phyloP scores from a whole-genome alignment of 2,113 vertebrate species.

The Laterallus jamaicensis region DNA sequence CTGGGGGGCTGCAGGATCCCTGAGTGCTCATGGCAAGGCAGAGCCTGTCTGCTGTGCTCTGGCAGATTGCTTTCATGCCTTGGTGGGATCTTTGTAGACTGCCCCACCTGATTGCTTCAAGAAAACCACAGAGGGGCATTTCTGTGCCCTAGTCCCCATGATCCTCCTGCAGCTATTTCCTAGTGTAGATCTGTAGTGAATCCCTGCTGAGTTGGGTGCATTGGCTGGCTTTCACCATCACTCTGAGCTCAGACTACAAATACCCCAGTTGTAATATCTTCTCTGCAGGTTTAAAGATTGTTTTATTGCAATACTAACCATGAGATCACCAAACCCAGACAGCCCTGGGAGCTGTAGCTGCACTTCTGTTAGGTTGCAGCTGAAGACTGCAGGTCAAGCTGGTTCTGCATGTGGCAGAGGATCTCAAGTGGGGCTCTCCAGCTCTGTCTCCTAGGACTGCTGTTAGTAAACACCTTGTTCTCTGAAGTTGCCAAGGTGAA shows the following conservation, averaged over 20 bases:
- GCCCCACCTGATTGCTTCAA: not conserved
- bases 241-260: not conserved
- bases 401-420: not conserved
- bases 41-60: not conserved
- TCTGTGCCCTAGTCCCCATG: not conserved
- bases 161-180: not conserved
- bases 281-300: not conserved
- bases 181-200: not conserved
- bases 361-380: not conserved
- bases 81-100: not conserved
- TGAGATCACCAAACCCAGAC: not conserved
- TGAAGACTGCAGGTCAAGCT: not conserved
- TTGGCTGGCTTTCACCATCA: not conserved
- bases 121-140: accelerated
- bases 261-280: not conserved
- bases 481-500: not conserved
- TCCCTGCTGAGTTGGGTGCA: not conserved
- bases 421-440: not conserved
- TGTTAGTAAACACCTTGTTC: not conserved
- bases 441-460: not conserved
- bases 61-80: not conserved
- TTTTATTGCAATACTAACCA: not conserved
- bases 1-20: not conserved
- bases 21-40: not conserved
- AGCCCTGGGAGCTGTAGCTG: not conserved